Conservation (phyloP, 2,888 invertebrate genomes). For the Polyommatus icarus region DNA sequence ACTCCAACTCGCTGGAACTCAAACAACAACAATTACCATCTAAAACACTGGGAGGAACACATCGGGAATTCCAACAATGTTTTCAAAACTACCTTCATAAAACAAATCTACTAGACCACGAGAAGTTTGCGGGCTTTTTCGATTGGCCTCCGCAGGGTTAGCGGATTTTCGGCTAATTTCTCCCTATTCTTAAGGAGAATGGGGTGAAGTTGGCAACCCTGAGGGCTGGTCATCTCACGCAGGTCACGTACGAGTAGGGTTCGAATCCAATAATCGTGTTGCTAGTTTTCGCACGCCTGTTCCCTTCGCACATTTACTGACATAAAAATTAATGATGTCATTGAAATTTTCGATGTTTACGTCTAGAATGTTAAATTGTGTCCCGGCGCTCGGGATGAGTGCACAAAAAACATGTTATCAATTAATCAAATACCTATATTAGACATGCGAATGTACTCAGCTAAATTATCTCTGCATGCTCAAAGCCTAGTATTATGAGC, state of each 20-base stretch:
- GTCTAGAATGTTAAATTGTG: background rate
- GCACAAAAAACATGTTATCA: no score
- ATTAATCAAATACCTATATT: no score
- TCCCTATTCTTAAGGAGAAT: background rate
- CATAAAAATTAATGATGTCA: constrained; percentile 21
- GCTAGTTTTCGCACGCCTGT: constrained; percentile 22
- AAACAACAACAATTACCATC: constrained; percentile 12
- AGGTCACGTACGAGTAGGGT: constrained; percentile 12
- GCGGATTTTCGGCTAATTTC: background rate
- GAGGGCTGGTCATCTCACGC: background rate
- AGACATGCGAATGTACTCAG: no score
- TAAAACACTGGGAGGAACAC: constrained; percentile 3
- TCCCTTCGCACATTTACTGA: constrained; percentile 15
- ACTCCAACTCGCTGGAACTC: background rate
- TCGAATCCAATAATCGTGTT: constrained; percentile 21
- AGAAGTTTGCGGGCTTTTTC: background rate
- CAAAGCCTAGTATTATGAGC: no score
- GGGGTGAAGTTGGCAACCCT: background rate
- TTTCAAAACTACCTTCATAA: constrained; percentile 19
- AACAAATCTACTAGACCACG: constrained; percentile 5
- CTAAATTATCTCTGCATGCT: no score
- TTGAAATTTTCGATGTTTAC: constrained; percentile 15
- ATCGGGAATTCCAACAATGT: constrained; percentile 15
- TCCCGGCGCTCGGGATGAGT: background rate
- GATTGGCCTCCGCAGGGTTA: background rate